Base-by-base conservation (phyloP, 1,140 invertebrate genomes). In the Panagrolaimus sp. region DNA sequence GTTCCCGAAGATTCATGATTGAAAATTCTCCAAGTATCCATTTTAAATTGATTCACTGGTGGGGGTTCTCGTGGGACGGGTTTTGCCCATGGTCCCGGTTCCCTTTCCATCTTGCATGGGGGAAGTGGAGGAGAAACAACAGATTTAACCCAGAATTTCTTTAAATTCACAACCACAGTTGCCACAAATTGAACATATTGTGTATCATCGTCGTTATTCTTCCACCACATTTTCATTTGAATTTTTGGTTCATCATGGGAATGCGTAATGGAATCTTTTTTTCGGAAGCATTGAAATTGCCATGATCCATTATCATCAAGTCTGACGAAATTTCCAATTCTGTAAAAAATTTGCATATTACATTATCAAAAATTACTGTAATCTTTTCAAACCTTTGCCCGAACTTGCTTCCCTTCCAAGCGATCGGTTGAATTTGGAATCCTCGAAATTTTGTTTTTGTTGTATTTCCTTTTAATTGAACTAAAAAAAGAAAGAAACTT, bases 281-380 rank as follows among this genome's bases (percentile, higher is more conserved):
- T 69, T 43, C 72, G 69, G 28, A 81, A 81, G n/a, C 77, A 78
- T 17, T 78, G 80, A 24, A 79, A 72, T 58, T 78, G 80, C 80
- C 80, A 82, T 15, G 72, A 75, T 17, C 80, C 80, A 62, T 83
- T 82, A 52, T 81, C 81, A 71, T 82, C 80, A 9, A 83, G 66
- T 21, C 78, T 45, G 12, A 82, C 62, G 46, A 83, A 78, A 63
- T 81, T 74, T 15, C 80, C 80, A 28, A 82, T 75, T 79, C 79
- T 82, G 43, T 43, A 80, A 55, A 15, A 63, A 0, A 52, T 38
- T 38, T 38, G 32, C 32, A 38, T 38, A 4, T 7, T 38, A 38
- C 32, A 38, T 4, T 2, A 38, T 38, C 32, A 38, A n/a, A n/a
- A n/a, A n/a, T n/a, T n/a, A n/a, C n/a, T n/a, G n/a, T n/a, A n/a